Conservation (phyloP, 2,888 invertebrate species). For the Pyralis farinalis region DNA sequence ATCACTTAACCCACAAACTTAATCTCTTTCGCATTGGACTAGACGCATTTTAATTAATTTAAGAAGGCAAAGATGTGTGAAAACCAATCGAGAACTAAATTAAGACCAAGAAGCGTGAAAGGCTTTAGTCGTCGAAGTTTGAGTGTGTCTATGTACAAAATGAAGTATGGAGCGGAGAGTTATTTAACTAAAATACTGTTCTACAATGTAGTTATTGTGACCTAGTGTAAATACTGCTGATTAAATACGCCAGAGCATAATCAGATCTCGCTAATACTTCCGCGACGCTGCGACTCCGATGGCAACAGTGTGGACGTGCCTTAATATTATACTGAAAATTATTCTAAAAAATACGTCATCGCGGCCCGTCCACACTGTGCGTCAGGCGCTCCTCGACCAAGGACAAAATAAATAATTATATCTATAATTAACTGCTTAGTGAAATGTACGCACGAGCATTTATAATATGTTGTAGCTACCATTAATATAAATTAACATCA, state of each 20-base stretch:
- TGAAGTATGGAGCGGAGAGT: slow-evolving; percentile 48
- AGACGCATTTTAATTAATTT: slow-evolving; percentile 75
- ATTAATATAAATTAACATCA: slow-evolving; percentile 77
- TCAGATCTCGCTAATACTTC: slow-evolving; percentile 68
- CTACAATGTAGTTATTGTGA: slow-evolving; percentile 54
- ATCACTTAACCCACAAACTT: slow-evolving; percentile 69
- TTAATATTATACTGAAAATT: slow-evolving; percentile 49
- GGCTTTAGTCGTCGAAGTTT: slow-evolving; percentile 37
- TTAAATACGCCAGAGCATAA: slow-evolving; percentile 54
- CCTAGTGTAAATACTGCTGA: slow-evolving; percentile 64
- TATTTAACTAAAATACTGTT: slow-evolving; percentile 74
- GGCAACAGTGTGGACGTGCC: slow-evolving; percentile 46
- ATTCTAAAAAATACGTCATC: slow-evolving; percentile 57
- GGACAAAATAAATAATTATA: slow-evolving; percentile 66
- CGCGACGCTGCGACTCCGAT: slow-evolving; percentile 33
- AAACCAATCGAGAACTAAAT: slow-evolving; percentile 62
- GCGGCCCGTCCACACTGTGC: slow-evolving; percentile 47
- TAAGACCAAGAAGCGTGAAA: slow-evolving; percentile 44
- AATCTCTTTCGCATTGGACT: slow-evolving; percentile 79
- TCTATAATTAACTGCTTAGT: slow-evolving; percentile 68
- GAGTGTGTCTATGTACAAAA: slow-evolving; percentile 61
- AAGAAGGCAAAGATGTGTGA: slow-evolving; percentile 77
- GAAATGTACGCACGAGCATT: slow-evolving; percentile 72
- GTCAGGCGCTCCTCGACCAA: slow-evolving; percentile 35
- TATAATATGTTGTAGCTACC: slow-evolving; percentile 74